A percentile compares a stretch with the other conserved stretches of the same genome.
These are phyloP conservation scores for Siderastrea siderea DNA, from an alignment of 92 coral and sea anemone genomes.

Conservation along the genomic window DNA sequence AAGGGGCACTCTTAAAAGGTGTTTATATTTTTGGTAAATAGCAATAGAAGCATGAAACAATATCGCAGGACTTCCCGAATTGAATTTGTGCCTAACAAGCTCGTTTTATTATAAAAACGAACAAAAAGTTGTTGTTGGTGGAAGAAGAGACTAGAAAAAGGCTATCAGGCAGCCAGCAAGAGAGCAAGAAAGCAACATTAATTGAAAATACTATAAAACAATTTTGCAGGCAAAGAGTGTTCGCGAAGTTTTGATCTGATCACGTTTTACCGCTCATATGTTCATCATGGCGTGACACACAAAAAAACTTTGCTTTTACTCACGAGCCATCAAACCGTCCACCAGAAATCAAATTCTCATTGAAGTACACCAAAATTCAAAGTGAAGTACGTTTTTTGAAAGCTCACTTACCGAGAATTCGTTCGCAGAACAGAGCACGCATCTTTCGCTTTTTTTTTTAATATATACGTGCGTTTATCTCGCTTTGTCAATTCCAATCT, in stretches of 20 bases:
- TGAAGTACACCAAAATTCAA: neutral
- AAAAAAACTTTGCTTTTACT: neutral
- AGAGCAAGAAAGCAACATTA: neutral
- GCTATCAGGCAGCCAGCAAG: neutral
- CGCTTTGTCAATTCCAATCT: neutral
- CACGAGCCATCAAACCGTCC: neutral
- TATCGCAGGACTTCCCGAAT: neutral
- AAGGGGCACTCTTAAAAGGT: neutral
- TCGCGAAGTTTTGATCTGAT: neutral
- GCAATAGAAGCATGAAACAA: neutral
- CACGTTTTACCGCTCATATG: neutral
- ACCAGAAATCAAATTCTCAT: neutral
- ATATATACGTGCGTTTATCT: too few relatives aligned
- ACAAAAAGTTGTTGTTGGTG: too few relatives aligned
- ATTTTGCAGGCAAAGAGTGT: neutral
- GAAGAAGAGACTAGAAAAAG: neutral
- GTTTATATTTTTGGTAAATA: neutral
- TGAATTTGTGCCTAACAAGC: neutral
- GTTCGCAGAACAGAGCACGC: neutral
- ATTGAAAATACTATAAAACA: neutral
- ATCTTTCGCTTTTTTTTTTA: neutral
- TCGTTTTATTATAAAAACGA: neutral
- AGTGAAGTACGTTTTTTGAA: neutral
- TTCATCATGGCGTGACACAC: constrained; percentile 2
- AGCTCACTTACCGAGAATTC: neutral